Conservation (phyloP, 2,888 invertebrate genomes). For the Eupeodes latifasciatus region DNA sequence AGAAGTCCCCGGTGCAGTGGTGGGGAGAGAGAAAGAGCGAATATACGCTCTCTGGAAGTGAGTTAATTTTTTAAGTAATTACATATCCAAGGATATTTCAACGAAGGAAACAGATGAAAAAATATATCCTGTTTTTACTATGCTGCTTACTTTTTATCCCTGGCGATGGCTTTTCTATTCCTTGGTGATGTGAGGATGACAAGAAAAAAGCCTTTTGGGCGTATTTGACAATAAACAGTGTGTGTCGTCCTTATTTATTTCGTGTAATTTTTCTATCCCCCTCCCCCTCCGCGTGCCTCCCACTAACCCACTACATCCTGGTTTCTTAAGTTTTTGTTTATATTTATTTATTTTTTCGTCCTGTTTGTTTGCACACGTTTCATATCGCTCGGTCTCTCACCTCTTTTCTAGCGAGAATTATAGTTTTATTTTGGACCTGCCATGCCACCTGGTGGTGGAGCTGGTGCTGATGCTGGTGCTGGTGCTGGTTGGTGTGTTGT, state of each 20-base stretch:
- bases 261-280: constrained; percentile 11
- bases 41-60: constrained; percentile 39
- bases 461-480: no score
- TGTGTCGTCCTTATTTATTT: constrained; percentile 67
- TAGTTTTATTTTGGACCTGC: constrained; percentile 30
- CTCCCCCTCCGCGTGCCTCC: not conserved
- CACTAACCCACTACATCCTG: not conserved
- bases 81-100: constrained; percentile 65
- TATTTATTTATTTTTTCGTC: not conserved
- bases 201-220: constrained; percentile 50
- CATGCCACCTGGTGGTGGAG: constrained; percentile 13
- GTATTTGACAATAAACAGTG: constrained; percentile 69
- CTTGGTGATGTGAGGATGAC: constrained; percentile 24
- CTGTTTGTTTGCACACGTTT: constrained; percentile 11
- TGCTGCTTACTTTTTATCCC: not conserved
- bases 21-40: no score
- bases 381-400: constrained; percentile 20
- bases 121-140: constrained; percentile 25
- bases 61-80: constrained; percentile 76
- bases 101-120: constrained; percentile 20
- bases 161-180: constrained; percentile 29
- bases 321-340: not conserved
- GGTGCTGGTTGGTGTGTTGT: not conserved
- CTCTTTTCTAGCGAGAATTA: constrained; percentile 36
- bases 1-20: constrained; percentile 30